A percentile compares a stretch with the other conserved stretches of the same genome.
Evolutionary conservation across 2,888 invertebrate genomes (phyloP).

Genomic region (Onchidella celtica): DNA sequence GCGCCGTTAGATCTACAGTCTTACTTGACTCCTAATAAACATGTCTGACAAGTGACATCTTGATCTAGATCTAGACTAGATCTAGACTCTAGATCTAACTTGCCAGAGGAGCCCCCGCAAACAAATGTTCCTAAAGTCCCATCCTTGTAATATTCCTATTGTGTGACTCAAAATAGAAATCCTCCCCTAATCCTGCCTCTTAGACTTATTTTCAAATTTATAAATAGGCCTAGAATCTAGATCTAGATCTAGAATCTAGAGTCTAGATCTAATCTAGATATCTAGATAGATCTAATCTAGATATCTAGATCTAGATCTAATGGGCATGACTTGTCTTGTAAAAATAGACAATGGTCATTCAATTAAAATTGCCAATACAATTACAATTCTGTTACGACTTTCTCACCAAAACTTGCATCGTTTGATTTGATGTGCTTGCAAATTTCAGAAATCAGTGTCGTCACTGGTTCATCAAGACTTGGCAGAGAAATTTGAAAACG

Average conservation of each 20-base stretch:
- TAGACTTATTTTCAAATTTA: too few species aligned
- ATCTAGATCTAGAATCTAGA: too few species aligned
- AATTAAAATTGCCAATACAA: not conserved
- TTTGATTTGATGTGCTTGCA: slow-evolving; percentile 26
- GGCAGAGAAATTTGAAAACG: slow-evolving; percentile 40
- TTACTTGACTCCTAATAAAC: too few species aligned
- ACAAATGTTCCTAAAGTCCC: too few species aligned
- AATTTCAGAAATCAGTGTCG: slow-evolving; percentile 31
- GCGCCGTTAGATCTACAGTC: too few species aligned
- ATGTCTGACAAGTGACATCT: too few species aligned
- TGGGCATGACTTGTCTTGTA: not conserved
- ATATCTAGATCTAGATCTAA: not conserved
- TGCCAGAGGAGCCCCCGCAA: too few species aligned
- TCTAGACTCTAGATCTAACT: too few species aligned
- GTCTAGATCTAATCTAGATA: not conserved
- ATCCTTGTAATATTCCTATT: too few species aligned
- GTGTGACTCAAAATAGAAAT: not conserved
- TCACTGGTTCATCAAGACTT: slow-evolving; percentile 18
- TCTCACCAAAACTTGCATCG: slow-evolving; percentile 36
- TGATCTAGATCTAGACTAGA: too few species aligned
- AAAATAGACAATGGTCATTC: not conserved
- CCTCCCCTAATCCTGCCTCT: not conserved
- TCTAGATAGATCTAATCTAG: not conserved
- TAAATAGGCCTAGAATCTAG: too few species aligned
- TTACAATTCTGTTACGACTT: not conserved